Evolutionary conservation across 1,140 invertebrate genomes (phyloP), one percentile per base, ranked within the genome.

Genomic region (Drosophila tsacasi): DNA sequence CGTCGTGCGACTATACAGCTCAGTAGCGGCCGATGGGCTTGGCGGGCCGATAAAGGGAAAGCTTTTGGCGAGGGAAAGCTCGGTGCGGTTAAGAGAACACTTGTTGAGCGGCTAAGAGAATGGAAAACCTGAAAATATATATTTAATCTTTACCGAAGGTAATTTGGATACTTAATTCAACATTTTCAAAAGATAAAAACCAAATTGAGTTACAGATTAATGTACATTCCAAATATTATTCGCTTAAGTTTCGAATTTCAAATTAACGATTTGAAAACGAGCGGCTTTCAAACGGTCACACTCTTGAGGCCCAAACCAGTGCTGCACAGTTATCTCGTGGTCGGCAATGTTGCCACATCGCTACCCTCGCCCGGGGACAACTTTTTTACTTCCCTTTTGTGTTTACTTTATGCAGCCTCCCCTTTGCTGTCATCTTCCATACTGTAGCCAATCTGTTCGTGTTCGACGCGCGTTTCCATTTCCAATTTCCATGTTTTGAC

Each of bases 401-500:
- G 65, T 66, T 68, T 68, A 42, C 50, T 68, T 66, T 66, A 25
- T 40, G 13, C 64, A 62, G 30, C 13, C 27, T 40, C 63, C 46
- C 25, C 15, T 50, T 68, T 50, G 30, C 17, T 39, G 32, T 30
- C 44, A 27, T 32, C 17, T 30, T 68, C 50, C 27, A 35, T 35
- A 37, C 35, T 13, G 35, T 13, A 21, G 19, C n/a, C 7, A 21
- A 27, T 54, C n/a, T 3, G 27, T 15, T 37, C 40, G 23, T 23
- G 64, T 19, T 19, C 27, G 17, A 35, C 27, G 63, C 59, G 62
- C 78, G 67, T 57, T 27, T 25, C 46, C 44, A 42, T 61, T 44
- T 19, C 49, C 23, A 21, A 15, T 39, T 68, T 81, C 23, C 54
- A 78, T 85, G 82, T 71, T 81, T 79, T 85, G 49, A 69, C 27